Percentiles rank a stretch among this genome's conserved stretches.
Conservation (phyloP, 2,113 vertebrate species). For the Pachyramphus minor region DNA sequence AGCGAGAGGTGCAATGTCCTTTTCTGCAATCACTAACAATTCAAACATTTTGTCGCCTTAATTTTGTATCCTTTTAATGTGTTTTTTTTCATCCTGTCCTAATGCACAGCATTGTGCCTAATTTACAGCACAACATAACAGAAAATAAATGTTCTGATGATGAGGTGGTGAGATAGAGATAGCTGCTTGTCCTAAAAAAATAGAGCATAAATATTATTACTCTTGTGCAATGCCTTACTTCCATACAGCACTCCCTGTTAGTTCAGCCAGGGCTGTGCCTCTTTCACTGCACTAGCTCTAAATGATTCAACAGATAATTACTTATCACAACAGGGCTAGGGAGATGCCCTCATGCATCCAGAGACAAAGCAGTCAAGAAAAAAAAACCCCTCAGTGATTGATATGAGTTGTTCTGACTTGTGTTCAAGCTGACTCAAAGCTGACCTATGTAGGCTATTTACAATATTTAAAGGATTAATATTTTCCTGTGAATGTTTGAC, state of each 20-base stretch:
- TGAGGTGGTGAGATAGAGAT: background rate
- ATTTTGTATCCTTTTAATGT: background rate
- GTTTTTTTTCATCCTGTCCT: background rate
- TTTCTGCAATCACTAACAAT: background rate
- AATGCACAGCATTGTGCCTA: background rate
- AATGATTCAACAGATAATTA: background rate
- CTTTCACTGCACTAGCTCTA: background rate
- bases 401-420: background rate
- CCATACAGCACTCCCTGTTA: background rate
- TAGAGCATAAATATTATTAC: background rate
- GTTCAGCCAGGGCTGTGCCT: background rate
- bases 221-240: background rate
- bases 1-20: background rate
- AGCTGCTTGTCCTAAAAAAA: background rate
- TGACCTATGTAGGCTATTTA: background rate
- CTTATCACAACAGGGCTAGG: background rate
- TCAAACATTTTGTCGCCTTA: background rate
- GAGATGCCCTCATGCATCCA: background rate
- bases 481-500: background rate
- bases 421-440: background rate
- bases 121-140: background rate
- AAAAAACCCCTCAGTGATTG: background rate
- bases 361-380: background rate
- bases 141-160: background rate
- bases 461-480: background rate